Evolutionary conservation across 2,113 vertebrate species (phyloP).

Genomic region (Takifugu flavidus): DNA sequence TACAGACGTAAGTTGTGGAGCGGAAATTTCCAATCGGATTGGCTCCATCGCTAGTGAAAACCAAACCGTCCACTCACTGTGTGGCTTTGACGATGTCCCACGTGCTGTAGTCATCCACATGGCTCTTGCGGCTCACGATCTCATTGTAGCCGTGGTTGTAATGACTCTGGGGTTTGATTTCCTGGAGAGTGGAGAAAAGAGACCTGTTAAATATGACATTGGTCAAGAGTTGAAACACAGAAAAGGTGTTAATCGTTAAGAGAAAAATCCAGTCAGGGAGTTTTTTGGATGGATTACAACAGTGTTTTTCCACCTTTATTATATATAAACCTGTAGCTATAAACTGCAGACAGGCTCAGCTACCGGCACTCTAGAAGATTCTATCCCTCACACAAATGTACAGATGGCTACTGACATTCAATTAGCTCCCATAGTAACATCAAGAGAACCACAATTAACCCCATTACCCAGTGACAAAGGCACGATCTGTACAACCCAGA

Average conservation of each 20-base stretch:
- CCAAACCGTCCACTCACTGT: constrained; percentile 81
- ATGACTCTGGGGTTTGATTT: constrained; percentile 95
- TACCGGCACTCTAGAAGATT: constrained; percentile 11
- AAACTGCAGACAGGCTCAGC: not conserved
- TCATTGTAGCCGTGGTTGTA: constrained; percentile 96
- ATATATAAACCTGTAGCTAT: not conserved
- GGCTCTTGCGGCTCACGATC: constrained; percentile 87
- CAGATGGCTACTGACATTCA: constrained; percentile 26
- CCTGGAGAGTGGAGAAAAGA: constrained; percentile 66
- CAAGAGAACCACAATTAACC: constrained; percentile 33
- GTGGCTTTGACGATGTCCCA: constrained; percentile 99
- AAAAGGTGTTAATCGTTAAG: too few species aligned
- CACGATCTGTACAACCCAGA: constrained; percentile 14
- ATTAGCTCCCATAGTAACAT: constrained; percentile 43
- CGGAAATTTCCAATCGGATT: too few species aligned
- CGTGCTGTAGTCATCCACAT: constrained; percentile 97
- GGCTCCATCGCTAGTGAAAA: not conserved
- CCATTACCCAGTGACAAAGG: constrained; percentile 1
- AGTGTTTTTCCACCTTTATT: too few species aligned
- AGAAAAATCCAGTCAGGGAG: too few species aligned
- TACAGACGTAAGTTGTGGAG: too few species aligned
- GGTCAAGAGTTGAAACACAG: not conserved
- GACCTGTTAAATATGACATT: not conserved
- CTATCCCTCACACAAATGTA: constrained; percentile 27
- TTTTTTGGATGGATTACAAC: too few species aligned